Percentiles rank a stretch among this genome's conserved stretches.
Conservation (phyloP, 2,113 vertebrate genomes). For the Psilopsiagon aymara region DNA sequence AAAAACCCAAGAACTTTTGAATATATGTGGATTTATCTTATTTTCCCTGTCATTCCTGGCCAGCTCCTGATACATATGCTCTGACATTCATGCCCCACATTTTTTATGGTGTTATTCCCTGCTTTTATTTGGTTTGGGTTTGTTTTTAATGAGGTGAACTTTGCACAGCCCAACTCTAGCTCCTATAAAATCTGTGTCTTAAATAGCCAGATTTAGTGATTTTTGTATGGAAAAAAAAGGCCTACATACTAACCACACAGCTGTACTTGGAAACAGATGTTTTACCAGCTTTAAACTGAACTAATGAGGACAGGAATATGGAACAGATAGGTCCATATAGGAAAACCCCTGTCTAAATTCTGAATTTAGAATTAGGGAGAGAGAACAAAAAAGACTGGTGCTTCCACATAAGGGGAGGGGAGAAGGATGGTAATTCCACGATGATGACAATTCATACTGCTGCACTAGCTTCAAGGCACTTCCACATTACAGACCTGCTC, state of each 20-base stretch:
- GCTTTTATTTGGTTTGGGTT: conserved; percentile 46
- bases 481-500: neutral
- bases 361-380: neutral
- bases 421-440: neutral
- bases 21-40: neutral
- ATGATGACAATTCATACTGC: neutral
- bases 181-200: conserved; percentile 42
- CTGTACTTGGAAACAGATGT: conserved; percentile 36
- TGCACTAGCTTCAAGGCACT: neutral
- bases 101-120: neutral
- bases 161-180: conserved; percentile 5
- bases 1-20: neutral
- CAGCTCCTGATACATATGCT: neutral
- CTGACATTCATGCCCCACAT: neutral
- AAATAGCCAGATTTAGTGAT: neutral
- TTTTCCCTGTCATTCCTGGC: neutral
- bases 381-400: neutral
- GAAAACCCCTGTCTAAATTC: neutral
- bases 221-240: neutral
- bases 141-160: conserved; percentile 62
- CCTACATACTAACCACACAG: neutral
- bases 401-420: neutral
- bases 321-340: neutral
- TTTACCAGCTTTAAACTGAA: neutral
- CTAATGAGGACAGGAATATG: neutral